Base-by-base conservation (phyloP, 1,140 invertebrate genomes). In the Polypedilum pembai region DNA sequence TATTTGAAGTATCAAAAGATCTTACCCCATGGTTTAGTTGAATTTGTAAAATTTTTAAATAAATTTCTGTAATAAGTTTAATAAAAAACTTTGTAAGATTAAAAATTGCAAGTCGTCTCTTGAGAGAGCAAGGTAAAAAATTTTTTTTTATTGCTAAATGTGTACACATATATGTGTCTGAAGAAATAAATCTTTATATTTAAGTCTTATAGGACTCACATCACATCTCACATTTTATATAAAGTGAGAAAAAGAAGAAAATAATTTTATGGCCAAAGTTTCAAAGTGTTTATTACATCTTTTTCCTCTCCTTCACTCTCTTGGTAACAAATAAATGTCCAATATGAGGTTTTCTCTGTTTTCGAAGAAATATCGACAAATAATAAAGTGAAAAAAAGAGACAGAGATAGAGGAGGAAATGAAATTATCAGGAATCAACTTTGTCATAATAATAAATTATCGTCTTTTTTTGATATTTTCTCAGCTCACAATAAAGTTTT, bases 221-320 rank as follows among this genome's bases (percentile, higher is more conserved):
- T 56, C n/a, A 56, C 12, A 56, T 12, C 45, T n/a, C 45, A 56
- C 45, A n/a, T n/a, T 56, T 12, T n/a, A 56, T 12, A n/a, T 56
- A 56, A 56, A 56, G 45, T n/a, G 45, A n/a, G 12, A n/a, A 56
- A 56, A n/a, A 12, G 45, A 56, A n/a, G n/a, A 56, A 56, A 56
- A n/a, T n/a, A 56, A 56, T 56, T 56, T 56, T 56, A 56, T 56
- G 45, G 45, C n/a, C 45, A 56, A 56, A 56, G 24, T n/a, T 56
- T 56, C 45, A 4, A 56, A 56, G 45, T 56, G 45, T 56, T 56
- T 56, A 56, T 56, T 56, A 56, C 45, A 56, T 56, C n/a, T n/a
- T 56, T 56, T 56, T 15, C 45, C 12, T 56, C 45, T 56, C n/a
- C 0, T 3, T 4, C 15, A 12, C 3, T 56, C 45, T n/a, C 24